These are phyloP conservation scores for Eupithecia subfuscata DNA, from an alignment of 2,888 invertebrate species.

Conservation along the genomic window DNA sequence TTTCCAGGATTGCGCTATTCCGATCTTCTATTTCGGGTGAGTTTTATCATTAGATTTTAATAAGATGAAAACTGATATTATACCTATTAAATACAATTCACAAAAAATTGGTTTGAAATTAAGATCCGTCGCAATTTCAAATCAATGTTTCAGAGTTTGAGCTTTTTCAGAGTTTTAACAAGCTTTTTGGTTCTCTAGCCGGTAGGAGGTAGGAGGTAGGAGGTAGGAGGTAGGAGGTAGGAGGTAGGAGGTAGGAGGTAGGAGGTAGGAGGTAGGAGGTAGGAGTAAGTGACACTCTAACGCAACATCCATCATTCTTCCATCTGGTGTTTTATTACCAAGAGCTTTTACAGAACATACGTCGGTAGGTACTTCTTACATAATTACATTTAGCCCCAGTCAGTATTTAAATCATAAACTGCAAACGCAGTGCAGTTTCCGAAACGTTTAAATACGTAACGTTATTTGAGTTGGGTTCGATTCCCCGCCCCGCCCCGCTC, in stretches of 20 bases:
- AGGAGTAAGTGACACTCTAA: not conserved
- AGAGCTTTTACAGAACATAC: not conserved
- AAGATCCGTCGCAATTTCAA: not conserved
- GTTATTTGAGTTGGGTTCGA: constrained; percentile 34
- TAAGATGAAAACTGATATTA: not conserved
- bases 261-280: too few species aligned
- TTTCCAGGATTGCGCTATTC: constrained; percentile 59
- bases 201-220: too few species aligned
- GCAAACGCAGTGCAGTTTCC: constrained; percentile 12
- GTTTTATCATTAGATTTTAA: constrained; percentile 40
- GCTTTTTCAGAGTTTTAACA: not conserved
- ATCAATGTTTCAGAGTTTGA: not conserved
- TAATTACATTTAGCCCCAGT: not conserved
- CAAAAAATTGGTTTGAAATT: not conserved
- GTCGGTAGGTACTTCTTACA: not conserved
- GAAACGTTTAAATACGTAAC: constrained; percentile 25
- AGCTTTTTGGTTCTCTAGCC: not conserved
- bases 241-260: too few species aligned
- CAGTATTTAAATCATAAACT: constrained; percentile 2
- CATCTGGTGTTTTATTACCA: not conserved
- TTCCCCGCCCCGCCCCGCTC: constrained; percentile 46
- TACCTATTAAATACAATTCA: not conserved
- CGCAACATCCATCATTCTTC: not conserved
- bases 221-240: too few species aligned
- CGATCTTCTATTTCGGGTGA: constrained; percentile 55